Conservation (phyloP, 2,113 vertebrate genomes). For the Cyphomyrus discorhynchus region DNA sequence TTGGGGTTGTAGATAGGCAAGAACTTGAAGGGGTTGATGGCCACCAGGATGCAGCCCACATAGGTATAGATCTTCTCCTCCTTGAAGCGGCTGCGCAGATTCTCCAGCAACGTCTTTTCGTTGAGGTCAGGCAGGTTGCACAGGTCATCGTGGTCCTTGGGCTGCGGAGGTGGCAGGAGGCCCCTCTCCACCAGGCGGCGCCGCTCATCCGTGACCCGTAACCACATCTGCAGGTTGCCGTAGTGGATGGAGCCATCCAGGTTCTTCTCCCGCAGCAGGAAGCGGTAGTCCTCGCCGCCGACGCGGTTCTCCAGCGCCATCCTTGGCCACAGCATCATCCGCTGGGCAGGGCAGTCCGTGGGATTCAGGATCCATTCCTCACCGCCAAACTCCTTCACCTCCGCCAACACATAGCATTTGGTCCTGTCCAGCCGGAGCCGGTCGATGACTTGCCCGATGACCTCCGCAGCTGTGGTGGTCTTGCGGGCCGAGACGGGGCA, state of each 20-base stretch:
- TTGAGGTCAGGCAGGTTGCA: slow-evolving; percentile 82
- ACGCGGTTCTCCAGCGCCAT: slow-evolving; percentile 84
- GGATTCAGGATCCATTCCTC: slow-evolving; percentile 98
- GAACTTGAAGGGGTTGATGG: slow-evolving; percentile 93
- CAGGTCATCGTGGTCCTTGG: slow-evolving; percentile 78
- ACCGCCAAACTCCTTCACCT: slow-evolving; percentile 94
- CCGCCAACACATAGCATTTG: slow-evolving; percentile 86
- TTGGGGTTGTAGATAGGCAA: slow-evolving; percentile 96
- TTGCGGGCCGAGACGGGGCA: slow-evolving; percentile 82
- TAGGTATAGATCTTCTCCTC: slow-evolving; percentile 97
- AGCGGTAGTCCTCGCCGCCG: slow-evolving; percentile 86
- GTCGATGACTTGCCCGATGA: slow-evolving; percentile 80
- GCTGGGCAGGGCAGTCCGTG: slow-evolving; percentile 85
- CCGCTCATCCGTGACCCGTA: slow-evolving; percentile 82
- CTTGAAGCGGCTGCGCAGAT: slow-evolving; percentile 82
- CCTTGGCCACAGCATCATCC: slow-evolving; percentile 94
- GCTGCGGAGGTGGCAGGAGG: slow-evolving; percentile 80
- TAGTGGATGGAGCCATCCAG: slow-evolving; percentile 91
- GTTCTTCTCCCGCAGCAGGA: slow-evolving; percentile 90
- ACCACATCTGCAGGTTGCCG: slow-evolving; percentile 89
- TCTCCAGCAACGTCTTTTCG: slow-evolving; percentile 83
- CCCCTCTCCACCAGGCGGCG: slow-evolving; percentile 83
- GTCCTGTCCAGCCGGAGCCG: slow-evolving; percentile 78
- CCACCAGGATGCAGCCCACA: slow-evolving; percentile 87
- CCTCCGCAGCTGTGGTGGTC: slow-evolving; percentile 83